Conservation (phyloP, 2,113 vertebrate genomes). For the Muntiacus reevesi region DNA sequence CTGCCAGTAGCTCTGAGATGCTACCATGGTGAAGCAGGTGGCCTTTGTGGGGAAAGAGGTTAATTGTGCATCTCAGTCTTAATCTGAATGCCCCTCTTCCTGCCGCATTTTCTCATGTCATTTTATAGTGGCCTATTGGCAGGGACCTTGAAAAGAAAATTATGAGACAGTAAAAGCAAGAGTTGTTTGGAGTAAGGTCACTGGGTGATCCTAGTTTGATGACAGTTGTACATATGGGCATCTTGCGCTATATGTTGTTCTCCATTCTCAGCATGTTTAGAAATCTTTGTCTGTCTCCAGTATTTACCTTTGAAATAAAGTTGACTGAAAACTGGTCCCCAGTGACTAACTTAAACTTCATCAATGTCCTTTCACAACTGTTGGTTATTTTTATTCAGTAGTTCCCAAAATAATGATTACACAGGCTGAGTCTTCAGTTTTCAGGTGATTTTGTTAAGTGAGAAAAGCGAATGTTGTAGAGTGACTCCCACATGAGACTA, state of each 20-base stretch:
- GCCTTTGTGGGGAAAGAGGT: background rate
- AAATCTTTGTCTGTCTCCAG: background rate
- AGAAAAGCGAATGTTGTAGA: conserved; percentile 2
- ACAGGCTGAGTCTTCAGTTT: background rate
- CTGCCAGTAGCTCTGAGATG: background rate
- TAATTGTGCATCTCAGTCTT: background rate
- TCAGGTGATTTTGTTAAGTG: background rate
- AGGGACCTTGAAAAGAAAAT: background rate
- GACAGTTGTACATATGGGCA: background rate
- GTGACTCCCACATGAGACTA: background rate
- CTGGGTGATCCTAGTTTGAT: background rate
- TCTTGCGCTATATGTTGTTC: background rate
- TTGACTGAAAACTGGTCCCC: background rate
- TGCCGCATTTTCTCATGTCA: background rate
- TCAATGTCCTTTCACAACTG: background rate
- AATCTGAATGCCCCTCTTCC: background rate
- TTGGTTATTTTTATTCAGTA: background rate
- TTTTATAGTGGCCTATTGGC: background rate
- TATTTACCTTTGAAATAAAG: background rate
- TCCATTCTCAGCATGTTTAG: background rate
- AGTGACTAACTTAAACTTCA: background rate
- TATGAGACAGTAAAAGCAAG: background rate
- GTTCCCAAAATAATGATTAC: background rate
- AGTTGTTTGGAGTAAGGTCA: background rate
- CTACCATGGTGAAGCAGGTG: background rate